phyloP scores from a whole-genome alignment of 2,113 vertebrate genomes.

The Esox niger region DNA sequence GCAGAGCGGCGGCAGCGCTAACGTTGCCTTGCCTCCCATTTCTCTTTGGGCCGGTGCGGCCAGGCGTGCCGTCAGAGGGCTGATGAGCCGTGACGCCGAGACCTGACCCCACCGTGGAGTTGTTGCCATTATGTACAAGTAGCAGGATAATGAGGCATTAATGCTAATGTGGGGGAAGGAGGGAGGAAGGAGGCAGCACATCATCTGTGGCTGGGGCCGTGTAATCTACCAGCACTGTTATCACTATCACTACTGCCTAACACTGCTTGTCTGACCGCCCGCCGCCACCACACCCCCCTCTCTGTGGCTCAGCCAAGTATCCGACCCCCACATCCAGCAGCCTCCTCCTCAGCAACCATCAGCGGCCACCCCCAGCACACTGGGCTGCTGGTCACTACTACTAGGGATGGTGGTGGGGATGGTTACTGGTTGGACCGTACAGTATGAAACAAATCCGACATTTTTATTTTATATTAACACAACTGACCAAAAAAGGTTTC shows the following conservation, averaged over 20 bases:
- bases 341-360: neutral
- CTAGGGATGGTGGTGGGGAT: no score
- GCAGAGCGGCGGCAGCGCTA: constrained; percentile 44
- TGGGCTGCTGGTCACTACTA: neutral
- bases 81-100: constrained; percentile 75
- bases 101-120: constrained; percentile 76
- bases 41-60: constrained; percentile 58
- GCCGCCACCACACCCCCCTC: constrained; percentile 10
- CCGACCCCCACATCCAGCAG: neutral
- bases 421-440: no score
- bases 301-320: neutral
- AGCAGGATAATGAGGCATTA: constrained; percentile 80
- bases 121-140: constrained; percentile 81
- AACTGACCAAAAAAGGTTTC: no score
- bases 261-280: constrained; percentile 15
- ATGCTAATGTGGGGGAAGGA: constrained; percentile 70
- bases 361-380: neutral
- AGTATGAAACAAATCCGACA: no score
- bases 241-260: constrained; percentile 17
- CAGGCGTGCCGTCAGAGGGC: constrained; percentile 64
- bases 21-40: constrained; percentile 44
- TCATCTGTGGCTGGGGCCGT: constrained; percentile 59
- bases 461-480: no score
- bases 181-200: constrained; percentile 42
- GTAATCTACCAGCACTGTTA: constrained; percentile 60